phyloP scores from a whole-genome alignment of 1,140 invertebrate genomes.

The Leguminivora glycinivorella region DNA sequence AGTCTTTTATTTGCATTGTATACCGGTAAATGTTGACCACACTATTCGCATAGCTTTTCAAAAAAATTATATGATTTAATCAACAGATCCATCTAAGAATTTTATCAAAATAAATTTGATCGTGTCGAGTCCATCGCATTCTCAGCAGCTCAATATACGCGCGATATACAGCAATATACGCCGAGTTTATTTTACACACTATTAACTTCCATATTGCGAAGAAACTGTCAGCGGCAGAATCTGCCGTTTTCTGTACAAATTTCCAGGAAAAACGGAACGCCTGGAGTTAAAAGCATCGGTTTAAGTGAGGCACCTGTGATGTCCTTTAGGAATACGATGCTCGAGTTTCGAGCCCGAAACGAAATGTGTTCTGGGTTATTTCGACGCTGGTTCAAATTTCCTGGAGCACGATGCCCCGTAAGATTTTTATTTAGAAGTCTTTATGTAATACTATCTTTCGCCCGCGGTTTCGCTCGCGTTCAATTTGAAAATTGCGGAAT shows the following conservation, averaged over 20 bases:
- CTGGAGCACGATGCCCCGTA: neutral
- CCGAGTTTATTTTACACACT: slow-evolving; percentile 5
- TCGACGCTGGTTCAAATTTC: neutral
- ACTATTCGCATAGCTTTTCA: too few species aligned
- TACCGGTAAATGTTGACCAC: too few species aligned
- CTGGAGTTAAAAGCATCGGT: slow-evolving; percentile 3
- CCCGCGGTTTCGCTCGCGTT: too few species aligned
- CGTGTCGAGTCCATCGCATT: neutral
- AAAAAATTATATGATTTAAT: too few species aligned
- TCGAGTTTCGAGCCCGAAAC: neutral
- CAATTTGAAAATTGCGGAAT: too few species aligned
- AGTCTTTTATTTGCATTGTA: too few species aligned
- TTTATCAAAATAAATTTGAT: neutral
- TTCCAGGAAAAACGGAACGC: neutral
- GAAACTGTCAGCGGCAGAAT: slow-evolving; percentile 12
- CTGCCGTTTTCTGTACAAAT: neutral
- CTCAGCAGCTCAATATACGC: neutral
- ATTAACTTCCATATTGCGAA: slow-evolving; percentile 11
- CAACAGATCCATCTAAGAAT: neutral
- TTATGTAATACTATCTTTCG: too few species aligned
- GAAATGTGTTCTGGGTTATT: neutral
- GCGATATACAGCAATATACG: neutral
- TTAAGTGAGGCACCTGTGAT: slow-evolving; percentile 15
- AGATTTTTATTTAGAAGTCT: neutral
- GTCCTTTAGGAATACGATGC: slow-evolving; percentile 15